These are phyloP conservation scores for Ericerus pela DNA, from an alignment of 1,140 invertebrate species.

Conservation along the genomic window DNA sequence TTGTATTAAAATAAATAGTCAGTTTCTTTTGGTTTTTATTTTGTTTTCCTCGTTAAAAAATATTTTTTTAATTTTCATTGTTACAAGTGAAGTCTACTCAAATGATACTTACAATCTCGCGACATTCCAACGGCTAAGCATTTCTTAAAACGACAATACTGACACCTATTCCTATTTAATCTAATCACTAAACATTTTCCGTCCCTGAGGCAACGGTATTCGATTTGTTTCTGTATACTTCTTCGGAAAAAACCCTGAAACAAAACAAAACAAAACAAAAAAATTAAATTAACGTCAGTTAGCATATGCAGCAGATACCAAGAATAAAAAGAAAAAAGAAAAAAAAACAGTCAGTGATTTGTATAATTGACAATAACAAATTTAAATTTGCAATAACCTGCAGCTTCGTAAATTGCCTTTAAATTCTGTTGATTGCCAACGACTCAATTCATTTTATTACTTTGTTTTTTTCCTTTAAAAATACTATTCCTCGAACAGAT, in stretches of 20 bases:
- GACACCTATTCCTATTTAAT: constrained; percentile 91
- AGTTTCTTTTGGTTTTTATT: too few relatives aligned
- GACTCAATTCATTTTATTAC: too few relatives aligned
- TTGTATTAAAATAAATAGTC: too few relatives aligned
- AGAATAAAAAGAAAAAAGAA: too few relatives aligned
- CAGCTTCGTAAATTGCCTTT: too few relatives aligned
- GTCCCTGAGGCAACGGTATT: constrained; percentile 89
- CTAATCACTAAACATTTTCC: constrained; percentile 93
- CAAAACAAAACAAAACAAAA: constrained; percentile 11
- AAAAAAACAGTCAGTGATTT: too few relatives aligned
- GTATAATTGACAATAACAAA: too few relatives aligned
- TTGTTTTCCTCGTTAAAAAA: too few relatives aligned
- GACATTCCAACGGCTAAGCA: constrained; percentile 96
- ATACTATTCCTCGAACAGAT: too few relatives aligned
- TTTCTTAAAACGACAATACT: constrained; percentile 97
- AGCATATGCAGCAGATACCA: not conserved
- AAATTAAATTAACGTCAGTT: not conserved
- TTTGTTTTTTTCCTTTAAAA: too few relatives aligned
- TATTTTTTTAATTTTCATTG: not conserved
- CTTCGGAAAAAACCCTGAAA: constrained; percentile 50
- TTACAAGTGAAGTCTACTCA: not conserved
- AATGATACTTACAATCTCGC: constrained; percentile 72
- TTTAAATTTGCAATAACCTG: too few relatives aligned
- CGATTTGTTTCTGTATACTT: constrained; percentile 95
- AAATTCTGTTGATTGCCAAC: too few relatives aligned